Conservation (phyloP, 1,140 invertebrate genomes). For the Caenorhabditis brenneri region DNA sequence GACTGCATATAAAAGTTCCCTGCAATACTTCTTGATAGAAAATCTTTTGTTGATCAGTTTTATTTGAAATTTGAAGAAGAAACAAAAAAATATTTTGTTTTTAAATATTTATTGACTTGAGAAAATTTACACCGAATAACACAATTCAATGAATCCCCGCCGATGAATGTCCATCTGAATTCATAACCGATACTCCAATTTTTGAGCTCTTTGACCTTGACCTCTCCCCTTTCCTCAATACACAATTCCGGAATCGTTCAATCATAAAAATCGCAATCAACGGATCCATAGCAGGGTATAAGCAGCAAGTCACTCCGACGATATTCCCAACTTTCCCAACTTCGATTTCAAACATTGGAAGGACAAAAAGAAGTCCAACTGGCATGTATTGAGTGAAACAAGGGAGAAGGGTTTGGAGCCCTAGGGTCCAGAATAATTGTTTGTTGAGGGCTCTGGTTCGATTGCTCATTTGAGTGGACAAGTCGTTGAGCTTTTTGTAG, state of each 20-base stretch:
- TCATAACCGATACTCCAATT: neutral
- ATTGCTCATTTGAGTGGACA: neutral
- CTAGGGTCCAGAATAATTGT: constrained; percentile 11
- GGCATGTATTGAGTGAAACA: constrained; percentile 5
- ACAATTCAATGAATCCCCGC: neutral
- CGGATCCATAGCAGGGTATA: constrained; percentile 13
- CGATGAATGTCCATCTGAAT: neutral
- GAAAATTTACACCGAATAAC: too few species aligned
- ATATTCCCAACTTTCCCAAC: constrained; percentile 3
- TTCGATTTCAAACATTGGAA: neutral
- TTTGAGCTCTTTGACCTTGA: neutral
- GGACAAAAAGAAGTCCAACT: neutral
- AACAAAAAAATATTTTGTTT: too few species aligned
- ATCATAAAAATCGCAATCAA: constrained; percentile 19
- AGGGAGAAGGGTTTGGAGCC: neutral
- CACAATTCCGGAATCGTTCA: neutral
- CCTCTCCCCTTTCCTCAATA: neutral
- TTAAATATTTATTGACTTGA: too few species aligned
- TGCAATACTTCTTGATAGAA: too few species aligned
- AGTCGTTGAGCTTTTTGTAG: neutral
- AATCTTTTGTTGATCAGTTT: too few species aligned
- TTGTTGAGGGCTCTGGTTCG: neutral
- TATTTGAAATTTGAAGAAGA: too few species aligned
- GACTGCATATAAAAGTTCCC: too few species aligned
- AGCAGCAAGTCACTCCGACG: neutral